Conservation (phyloP, 1,140 invertebrate species). For the Aphaenogaster floridana region DNA sequence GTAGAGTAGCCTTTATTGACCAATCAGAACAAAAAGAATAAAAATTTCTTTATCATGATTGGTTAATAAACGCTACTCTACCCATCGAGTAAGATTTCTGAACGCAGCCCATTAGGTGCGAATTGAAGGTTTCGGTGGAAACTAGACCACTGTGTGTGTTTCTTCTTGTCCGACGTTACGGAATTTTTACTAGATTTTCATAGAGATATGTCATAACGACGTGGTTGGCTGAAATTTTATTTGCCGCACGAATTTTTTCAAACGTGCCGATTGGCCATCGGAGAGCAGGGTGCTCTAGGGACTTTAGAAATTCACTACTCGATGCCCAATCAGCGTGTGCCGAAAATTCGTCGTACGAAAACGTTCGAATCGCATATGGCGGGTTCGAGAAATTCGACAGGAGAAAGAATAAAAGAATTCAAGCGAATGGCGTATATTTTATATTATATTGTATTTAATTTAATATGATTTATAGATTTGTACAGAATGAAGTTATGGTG, state of each 20-base stretch:
- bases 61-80: no score
- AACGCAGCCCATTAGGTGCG: no score
- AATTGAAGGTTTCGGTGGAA: no score
- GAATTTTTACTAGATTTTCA: slow-evolving; percentile 11
- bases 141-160: no score
- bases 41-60: no score
- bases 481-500: not conserved
- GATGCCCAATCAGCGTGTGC: not conserved
- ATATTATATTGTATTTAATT: not conserved
- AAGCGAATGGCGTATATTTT: not conserved
- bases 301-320: not conserved
- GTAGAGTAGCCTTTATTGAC: no score
- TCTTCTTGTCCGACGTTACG: not conserved
- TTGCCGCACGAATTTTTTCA: not conserved
- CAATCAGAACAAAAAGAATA: no score
- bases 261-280: not conserved
- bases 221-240: not conserved
- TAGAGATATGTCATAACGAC: not conserved
- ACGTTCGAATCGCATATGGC: not conserved
- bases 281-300: not conserved
- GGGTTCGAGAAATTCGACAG: not conserved
- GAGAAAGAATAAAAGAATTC: not conserved
- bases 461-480: not conserved
- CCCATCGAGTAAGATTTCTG: no score
- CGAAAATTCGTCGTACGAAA: not conserved